Percentiles rank a stretch among this genome's conserved stretches.
Evolutionary conservation across 2,113 vertebrate genomes (phyloP).

Genomic region (Callionymus lyra): DNA sequence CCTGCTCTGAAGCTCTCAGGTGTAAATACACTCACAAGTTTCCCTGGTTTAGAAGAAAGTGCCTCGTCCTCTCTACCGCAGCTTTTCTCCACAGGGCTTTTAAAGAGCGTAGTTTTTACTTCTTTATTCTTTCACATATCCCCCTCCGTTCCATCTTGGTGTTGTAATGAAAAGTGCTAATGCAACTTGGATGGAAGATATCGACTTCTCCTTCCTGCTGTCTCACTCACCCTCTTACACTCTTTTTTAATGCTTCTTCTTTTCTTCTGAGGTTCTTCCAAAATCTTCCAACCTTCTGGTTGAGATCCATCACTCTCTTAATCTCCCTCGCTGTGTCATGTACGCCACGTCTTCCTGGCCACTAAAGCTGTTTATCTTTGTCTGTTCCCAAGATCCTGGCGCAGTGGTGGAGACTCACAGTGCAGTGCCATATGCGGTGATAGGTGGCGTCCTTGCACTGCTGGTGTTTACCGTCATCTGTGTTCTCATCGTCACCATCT

Average conservation of each 20-base stretch:
- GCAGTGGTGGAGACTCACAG: slow-evolving; percentile 84
- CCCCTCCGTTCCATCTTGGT: slow-evolving; percentile 4
- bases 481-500: slow-evolving; percentile 84
- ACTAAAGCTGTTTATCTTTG: slow-evolving; percentile 9
- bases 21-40: slow-evolving; percentile 26
- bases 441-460: slow-evolving; percentile 81
- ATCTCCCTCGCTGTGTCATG: slow-evolving; percentile 15
- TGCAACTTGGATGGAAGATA: slow-evolving; percentile 38
- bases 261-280: background rate
- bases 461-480: slow-evolving; percentile 87
- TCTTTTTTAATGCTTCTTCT: slow-evolving; percentile 20
- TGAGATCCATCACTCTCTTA: slow-evolving; percentile 20
- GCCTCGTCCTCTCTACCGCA: slow-evolving; percentile 40
- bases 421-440: slow-evolving; percentile 82
- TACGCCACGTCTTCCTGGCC: background rate
- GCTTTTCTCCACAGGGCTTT: slow-evolving; percentile 28
- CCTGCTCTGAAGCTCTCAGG: background rate
- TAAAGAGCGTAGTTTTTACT: slow-evolving; percentile 24
- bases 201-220: slow-evolving; percentile 29
- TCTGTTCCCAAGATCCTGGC: slow-evolving; percentile 70
- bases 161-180: slow-evolving; percentile 48
- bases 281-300: slow-evolving; percentile 8
- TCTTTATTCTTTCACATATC: slow-evolving; percentile 19
- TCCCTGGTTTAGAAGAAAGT: slow-evolving; percentile 40
- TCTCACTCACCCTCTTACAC: slow-evolving; percentile 7